These are phyloP conservation scores for Lagopus muta DNA, from an alignment of 2,113 vertebrate genomes.

Conservation along the genomic window DNA sequence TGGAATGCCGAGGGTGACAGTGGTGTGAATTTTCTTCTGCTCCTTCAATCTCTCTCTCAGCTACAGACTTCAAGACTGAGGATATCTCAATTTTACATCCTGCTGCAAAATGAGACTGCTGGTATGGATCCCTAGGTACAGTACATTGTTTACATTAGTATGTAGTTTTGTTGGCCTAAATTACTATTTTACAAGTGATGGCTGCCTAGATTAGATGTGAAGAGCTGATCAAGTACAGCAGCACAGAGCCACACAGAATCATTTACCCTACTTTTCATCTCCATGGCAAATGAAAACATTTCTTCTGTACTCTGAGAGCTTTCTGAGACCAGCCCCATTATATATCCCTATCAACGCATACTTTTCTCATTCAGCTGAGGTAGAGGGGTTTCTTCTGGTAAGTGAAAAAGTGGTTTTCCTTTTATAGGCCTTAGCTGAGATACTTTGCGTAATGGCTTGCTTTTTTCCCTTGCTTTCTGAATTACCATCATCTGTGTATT, in stretches of 20 bases:
- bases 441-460: neutral
- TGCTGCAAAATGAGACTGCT: neutral
- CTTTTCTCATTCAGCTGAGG: neutral
- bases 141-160: neutral
- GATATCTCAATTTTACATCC: neutral
- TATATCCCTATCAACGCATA: neutral
- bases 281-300: neutral
- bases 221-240: neutral
- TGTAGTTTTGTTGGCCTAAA: constrained; percentile 25
- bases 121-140: constrained; percentile 10
- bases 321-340: neutral
- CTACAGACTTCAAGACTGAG: neutral
- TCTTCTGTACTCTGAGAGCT: neutral
- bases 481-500: neutral
- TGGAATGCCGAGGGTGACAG: rapidly evolving
- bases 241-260: neutral
- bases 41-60: neutral
- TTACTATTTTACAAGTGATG: constrained; percentile 40
- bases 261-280: neutral
- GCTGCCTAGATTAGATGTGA: neutral
- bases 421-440: neutral
- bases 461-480: neutral
- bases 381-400: neutral
- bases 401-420: neutral
- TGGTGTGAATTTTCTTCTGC: neutral